Conservation (phyloP, 2,888 invertebrate species). For the Drosophila vallismaia region DNA sequence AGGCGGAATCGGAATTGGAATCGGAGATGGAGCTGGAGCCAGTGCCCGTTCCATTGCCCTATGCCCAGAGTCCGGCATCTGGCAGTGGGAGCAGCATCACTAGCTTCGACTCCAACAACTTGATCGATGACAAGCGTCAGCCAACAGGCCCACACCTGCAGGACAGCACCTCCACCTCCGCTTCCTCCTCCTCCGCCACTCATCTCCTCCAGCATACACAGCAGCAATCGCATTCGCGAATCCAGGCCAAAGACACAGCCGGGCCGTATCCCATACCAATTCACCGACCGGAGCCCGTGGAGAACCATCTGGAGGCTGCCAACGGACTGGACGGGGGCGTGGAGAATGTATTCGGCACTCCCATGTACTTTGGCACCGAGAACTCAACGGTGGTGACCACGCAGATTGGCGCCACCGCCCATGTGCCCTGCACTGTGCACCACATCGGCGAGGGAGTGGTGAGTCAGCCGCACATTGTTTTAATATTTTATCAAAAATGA, state of each 20-base stretch:
- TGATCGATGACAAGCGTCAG: conserved; percentile 76
- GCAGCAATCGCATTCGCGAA: conserved; percentile 59
- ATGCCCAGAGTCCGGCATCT: conserved; percentile 23
- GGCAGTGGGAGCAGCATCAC: conserved; percentile 76
- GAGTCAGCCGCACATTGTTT: conserved; percentile 84
- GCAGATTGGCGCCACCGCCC: conserved; percentile 93
- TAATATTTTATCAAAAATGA: conserved; percentile 68
- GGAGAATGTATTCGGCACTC: conserved; percentile 85
- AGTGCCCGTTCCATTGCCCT: conserved; percentile 33
- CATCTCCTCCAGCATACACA: conserved; percentile 28
- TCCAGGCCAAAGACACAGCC: conserved; percentile 78
- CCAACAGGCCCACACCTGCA: conserved; percentile 49
- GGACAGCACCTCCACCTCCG: conserved; percentile 16
- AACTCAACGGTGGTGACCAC: conserved; percentile 92
- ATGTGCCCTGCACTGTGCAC: conserved; percentile 92
- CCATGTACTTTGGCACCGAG: conserved; percentile 92
- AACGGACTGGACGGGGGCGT: conserved; percentile 62
- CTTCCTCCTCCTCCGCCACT: background rate
- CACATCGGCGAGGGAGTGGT: conserved; percentile 95
- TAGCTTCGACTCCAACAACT: conserved; percentile 79
- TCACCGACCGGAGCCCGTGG: conserved; percentile 56
- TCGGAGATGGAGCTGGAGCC: conserved; percentile 10
- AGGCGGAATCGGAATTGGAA: background rate
- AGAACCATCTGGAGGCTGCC: conserved; percentile 65
- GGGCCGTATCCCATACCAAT: conserved; percentile 64